phyloP scores from a whole-genome alignment of 1,140 invertebrate species.

The Trypoxylus dichotomus region DNA sequence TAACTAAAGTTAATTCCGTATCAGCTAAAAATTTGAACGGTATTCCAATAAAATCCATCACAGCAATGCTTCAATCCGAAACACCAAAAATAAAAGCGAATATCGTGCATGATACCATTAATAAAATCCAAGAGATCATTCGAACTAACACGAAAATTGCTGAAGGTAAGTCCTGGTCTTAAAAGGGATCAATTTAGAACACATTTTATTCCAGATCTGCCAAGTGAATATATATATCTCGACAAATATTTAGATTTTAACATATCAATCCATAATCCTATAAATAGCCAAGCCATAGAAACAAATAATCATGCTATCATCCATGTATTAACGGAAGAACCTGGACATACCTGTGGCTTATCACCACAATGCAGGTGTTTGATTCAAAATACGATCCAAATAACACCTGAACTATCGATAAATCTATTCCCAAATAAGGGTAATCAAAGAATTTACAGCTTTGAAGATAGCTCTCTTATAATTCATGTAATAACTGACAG shows the following conservation, averaged over 20 bases:
- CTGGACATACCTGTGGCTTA: slow-evolving; percentile 42
- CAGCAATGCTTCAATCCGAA: slow-evolving; percentile 33
- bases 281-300: slow-evolving; percentile 37
- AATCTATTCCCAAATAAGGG: slow-evolving; percentile 40
- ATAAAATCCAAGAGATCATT: slow-evolving; percentile 36
- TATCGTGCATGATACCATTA: slow-evolving; percentile 33
- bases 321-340: slow-evolving; percentile 41
- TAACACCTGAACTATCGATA: slow-evolving; percentile 41
- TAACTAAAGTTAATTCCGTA: slow-evolving; percentile 25
- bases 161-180: background rate
- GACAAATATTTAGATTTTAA: slow-evolving; percentile 44
- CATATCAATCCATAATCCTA: slow-evolving; percentile 39
- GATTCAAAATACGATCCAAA: slow-evolving; percentile 43
- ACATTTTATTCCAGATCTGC: slow-evolving; percentile 39
- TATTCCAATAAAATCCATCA: slow-evolving; percentile 31
- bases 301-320: slow-evolving; percentile 42
- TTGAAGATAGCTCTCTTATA: slow-evolving; percentile 39
- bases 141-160: slow-evolving; percentile 10
- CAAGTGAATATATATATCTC: slow-evolving; percentile 47
- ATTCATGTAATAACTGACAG: slow-evolving; percentile 46
- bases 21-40: slow-evolving; percentile 41
- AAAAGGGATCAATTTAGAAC: slow-evolving; percentile 22
- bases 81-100: slow-evolving; percentile 23
- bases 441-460: slow-evolving; percentile 44
- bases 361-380: slow-evolving; percentile 42